Evolutionary conservation across 2,888 invertebrate genomes (phyloP).

Genomic region (Hedya salicella): DNA sequence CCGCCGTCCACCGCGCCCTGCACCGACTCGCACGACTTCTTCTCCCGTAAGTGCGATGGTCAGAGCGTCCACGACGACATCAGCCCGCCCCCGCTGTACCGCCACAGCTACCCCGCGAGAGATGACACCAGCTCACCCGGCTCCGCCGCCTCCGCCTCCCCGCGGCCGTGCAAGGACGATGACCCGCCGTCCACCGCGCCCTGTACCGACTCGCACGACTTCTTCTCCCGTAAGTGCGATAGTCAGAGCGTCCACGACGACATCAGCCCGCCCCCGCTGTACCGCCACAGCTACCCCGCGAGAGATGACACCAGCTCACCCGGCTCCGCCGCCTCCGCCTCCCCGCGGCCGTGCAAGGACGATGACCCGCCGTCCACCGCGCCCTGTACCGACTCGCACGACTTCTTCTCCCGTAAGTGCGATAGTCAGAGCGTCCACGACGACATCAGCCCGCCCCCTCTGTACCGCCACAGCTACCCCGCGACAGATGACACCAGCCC

Average conservation of each 20-base stretch:
- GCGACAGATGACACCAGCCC: slow-evolving; percentile 1
- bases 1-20: slow-evolving; percentile 64
- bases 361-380: too few species aligned
- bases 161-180: too few species aligned
- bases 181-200: too few species aligned
- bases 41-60: slow-evolving; percentile 63
- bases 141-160: slow-evolving; percentile 53
- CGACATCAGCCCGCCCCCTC: slow-evolving; percentile 68
- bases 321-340: slow-evolving; percentile 53
- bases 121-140: slow-evolving; percentile 4
- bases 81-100: slow-evolving; percentile 70
- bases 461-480: slow-evolving; percentile 52
- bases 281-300: slow-evolving; percentile 48
- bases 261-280: slow-evolving; percentile 71
- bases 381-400: too few species aligned
- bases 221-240: too few species aligned
- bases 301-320: slow-evolving; percentile 4
- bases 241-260: too few species aligned
- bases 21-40: slow-evolving; percentile 79
- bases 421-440: too few species aligned
- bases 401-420: too few species aligned
- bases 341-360: too few species aligned
- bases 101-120: slow-evolving; percentile 48
- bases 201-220: too few species aligned
- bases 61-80: slow-evolving; percentile 23